Conservation (phyloP, 2,888 invertebrate species). For the Zaprionus obscuricornis region DNA sequence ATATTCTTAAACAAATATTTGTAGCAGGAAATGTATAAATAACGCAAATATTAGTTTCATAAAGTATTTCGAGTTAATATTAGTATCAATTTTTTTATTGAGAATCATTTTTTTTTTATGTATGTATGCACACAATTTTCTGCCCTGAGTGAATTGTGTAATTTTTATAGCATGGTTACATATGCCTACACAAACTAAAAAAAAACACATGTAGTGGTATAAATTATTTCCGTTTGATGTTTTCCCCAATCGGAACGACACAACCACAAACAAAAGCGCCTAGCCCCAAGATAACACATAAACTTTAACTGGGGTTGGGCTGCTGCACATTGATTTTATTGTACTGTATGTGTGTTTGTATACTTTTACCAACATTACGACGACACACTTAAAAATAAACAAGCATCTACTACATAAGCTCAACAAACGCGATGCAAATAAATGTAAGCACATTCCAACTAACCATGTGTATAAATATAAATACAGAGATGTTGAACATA, state of each 20-base stretch:
- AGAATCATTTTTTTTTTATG: too few relatives aligned
- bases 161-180: constrained; percentile 26
- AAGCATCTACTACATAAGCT: constrained; percentile 10
- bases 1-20: too few relatives aligned
- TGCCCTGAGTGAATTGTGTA: constrained; percentile 28
- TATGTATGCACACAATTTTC: too few relatives aligned
- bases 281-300: constrained; percentile 40
- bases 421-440: constrained; percentile 18
- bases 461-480: not conserved
- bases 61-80: too few relatives aligned
- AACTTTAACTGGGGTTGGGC: constrained; percentile 6
- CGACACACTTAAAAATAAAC: constrained; percentile 23
- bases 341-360: not conserved
- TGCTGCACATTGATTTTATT: constrained; percentile 18
- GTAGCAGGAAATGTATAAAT: too few relatives aligned
- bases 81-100: too few relatives aligned
- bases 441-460: constrained; percentile 16
- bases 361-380: constrained; percentile 12
- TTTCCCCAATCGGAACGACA: constrained; percentile 33
- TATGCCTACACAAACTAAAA: not conserved
- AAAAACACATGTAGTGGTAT: constrained; percentile 4
- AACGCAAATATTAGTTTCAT: too few relatives aligned
- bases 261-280: constrained; percentile 20
- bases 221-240: constrained; percentile 46
- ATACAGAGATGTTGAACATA: too few relatives aligned